phyloP scores from a whole-genome alignment of 2,797 vertebrate species.

The Triplophysa yarkandensis region DNA sequence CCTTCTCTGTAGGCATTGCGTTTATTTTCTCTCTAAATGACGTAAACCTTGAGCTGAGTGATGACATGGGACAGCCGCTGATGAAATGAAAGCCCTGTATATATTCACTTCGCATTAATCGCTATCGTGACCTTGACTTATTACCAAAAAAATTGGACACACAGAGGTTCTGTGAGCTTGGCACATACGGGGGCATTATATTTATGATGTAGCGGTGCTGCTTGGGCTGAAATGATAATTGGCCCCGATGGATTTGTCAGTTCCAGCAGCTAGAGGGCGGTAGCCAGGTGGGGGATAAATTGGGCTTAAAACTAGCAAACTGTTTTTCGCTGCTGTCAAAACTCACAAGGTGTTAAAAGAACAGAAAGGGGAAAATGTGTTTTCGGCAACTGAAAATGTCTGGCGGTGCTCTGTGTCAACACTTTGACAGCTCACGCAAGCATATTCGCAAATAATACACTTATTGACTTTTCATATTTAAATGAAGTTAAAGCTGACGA shows the following conservation, averaged over 20 bases:
- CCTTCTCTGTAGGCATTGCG: conserved; percentile 13
- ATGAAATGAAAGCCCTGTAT: conserved; percentile 39
- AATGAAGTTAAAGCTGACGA: no score
- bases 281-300: conserved; percentile 43
- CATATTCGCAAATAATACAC: neutral
- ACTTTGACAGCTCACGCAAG: neutral
- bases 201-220: conserved; percentile 10
- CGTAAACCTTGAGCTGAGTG: conserved; percentile 38
- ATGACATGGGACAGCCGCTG: conserved; percentile 29
- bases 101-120: conserved; percentile 30
- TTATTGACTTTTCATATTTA: no score
- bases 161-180: conserved; percentile 1
- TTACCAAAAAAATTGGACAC: conserved; percentile 10
- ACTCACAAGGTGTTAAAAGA: conserved; percentile 5
- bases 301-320: conserved; percentile 13
- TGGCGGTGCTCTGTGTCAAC: neutral
- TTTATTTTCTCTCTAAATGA: conserved; percentile 40
- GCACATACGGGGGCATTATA: neutral
- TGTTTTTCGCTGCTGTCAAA: conserved; percentile 27
- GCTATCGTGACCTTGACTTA: conserved; percentile 38
- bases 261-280: conserved; percentile 37
- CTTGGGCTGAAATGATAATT: conserved; percentile 43
- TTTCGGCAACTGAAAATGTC: neutral
- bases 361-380: neutral
- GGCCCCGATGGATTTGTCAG: conserved; percentile 43